Conservation (phyloP, 2,797 vertebrate species). For the Spinus olivaceus region DNA sequence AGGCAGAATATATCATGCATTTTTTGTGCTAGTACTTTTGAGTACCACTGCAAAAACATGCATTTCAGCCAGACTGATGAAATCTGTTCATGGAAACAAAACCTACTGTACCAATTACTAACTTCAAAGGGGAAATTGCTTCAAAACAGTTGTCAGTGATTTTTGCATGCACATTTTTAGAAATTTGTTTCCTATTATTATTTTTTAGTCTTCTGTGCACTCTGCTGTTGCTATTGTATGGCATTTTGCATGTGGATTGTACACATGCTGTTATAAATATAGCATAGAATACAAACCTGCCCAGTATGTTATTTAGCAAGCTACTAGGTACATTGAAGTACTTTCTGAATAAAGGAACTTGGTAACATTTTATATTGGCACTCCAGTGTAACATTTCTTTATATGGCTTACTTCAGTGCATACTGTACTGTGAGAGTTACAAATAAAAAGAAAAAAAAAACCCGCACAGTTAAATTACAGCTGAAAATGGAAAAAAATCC, state of each 20-base stretch:
- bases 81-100: neutral
- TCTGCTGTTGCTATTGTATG: neutral
- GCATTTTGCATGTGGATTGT: conserved; percentile 24
- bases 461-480: neutral
- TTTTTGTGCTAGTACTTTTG: conserved; percentile 29
- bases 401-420: neutral
- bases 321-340: neutral
- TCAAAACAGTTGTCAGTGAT: neutral
- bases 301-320: neutral
- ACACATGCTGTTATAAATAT: neutral
- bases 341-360: neutral
- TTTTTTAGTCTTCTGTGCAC: neutral
- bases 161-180: neutral
- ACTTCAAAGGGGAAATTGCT: neutral
- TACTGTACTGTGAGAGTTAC: neutral
- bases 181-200: neutral
- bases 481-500: neutral
- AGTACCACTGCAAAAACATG: conserved; percentile 28
- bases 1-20: neutral
- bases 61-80: neutral
- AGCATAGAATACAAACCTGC: neutral
- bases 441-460: neutral
- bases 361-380: neutral
- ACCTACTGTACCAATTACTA: neutral
- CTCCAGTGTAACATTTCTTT: neutral